Evolutionary conservation across 2,113 vertebrate genomes (phyloP), one percentile per base, ranked within the genome.

Genomic region (Ahaetulla prasina): DNA sequence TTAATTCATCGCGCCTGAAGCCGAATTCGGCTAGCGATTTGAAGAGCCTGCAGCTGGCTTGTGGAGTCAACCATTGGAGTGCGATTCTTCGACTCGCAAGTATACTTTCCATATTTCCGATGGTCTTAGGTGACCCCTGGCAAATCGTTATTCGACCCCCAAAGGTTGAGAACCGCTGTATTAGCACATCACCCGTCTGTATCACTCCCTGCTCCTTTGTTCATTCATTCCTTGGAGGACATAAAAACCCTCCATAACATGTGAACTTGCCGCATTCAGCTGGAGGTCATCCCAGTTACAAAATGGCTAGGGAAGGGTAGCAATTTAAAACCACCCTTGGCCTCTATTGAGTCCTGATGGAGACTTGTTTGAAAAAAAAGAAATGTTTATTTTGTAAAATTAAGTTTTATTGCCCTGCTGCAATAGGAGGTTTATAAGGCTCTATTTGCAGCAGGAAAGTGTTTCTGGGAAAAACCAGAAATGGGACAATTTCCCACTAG

Each of bases 181-280:
- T n/a, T n/a, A n/a, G 94, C 93, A 95, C 0, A 0, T 60, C 52
- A 4, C 94, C 95, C 53, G 91, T 89, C 94, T 93, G 95, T 87
- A 94, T 87, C 88, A 87, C 55, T 94, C 85, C 88, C 90, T 94
- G 87, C 92, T 94, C 54, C 94, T 96, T 94, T 96, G 90, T 88
- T 94, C 49, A 49, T 88, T 94, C 92, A 49, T 89, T 95, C 90
- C 89, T 90, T 93, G 47, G 63, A 94, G 91, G 50, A 89, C 53
- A 54, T 85, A 95, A 96, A 95, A 96, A 95, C 89, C 94, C 95
- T 90, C 90, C 88, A 85, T 92, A 95, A 91, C 90, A 87, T 22
- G 88, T 93, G 93, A 92, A 91, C 60, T 94, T 94, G 86, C 23
- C 54, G 55, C 55, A 91, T 87, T 95, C 95, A 90, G 93, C 90